These are phyloP conservation scores for Takifugu flavidus DNA, from an alignment of 2,113 vertebrate species.

Conservation along the genomic window DNA sequence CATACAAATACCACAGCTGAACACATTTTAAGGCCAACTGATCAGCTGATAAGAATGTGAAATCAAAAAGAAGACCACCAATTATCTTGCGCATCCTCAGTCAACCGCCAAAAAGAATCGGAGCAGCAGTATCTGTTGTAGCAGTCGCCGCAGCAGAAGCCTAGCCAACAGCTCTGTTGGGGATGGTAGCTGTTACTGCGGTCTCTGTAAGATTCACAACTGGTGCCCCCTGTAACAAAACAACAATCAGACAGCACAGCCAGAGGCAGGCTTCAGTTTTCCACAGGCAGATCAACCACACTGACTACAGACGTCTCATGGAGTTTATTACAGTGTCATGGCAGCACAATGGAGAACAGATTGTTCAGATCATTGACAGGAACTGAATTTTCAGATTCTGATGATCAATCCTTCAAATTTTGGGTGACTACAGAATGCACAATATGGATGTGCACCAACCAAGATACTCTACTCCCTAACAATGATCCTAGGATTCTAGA, in stretches of 20 bases:
- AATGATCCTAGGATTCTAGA: too few relatives aligned
- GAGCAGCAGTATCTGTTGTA: slow-evolving; percentile 45
- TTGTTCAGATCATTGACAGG: too few relatives aligned
- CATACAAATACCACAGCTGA: too few relatives aligned
- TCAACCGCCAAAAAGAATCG: rapidly evolving
- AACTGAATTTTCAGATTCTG: too few relatives aligned
- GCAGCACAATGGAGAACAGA: too few relatives aligned
- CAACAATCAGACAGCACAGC: neutral
- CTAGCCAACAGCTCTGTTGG: rapidly evolving
- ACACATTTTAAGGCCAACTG: too few relatives aligned
- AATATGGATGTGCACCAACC: too few relatives aligned
- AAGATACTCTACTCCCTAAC: too few relatives aligned
- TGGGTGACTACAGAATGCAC: too few relatives aligned
- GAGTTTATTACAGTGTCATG: too few relatives aligned
- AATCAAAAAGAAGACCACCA: slow-evolving; percentile 53
- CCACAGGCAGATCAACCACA: neutral
- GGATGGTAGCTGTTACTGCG: rapidly evolving
- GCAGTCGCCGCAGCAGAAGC: slow-evolving; percentile 64
- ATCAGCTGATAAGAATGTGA: neutral
- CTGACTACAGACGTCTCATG: neutral
- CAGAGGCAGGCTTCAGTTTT: neutral
- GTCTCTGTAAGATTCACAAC: slow-evolving; percentile 36
- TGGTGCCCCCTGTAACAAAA: slow-evolving; percentile 21
- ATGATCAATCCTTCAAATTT: too few relatives aligned
- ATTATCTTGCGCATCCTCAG: slow-evolving; percentile 9